Base-by-base conservation (phyloP, 2,113 vertebrate species). In the Colinus virginianus region DNA sequence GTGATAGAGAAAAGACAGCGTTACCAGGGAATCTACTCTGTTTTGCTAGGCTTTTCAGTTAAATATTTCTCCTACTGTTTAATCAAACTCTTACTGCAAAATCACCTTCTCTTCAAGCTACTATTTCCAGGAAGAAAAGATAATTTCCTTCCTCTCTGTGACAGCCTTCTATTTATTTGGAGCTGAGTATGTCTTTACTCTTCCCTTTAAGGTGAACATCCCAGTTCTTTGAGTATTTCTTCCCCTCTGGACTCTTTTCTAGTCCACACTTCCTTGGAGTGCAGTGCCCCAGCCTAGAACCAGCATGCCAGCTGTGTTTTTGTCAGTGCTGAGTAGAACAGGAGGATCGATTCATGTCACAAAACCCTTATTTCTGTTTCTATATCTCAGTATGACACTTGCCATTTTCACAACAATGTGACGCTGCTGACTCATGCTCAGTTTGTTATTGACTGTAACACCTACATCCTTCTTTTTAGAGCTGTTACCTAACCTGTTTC, bases 401-500 rank as follows among this genome's bases (percentile, higher is more conserved):
- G 75, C 88, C 85, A 80, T 96, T 96, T 93, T 74, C 96, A 55
- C 88, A 91, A 55, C 64, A 49, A 34, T 84, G 82, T 93, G 93
- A 48, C 0, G 26, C 79, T 95, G 90, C 95, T 96, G 96, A 95
- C 90, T 96, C 93, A 96, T n/a, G 85, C 86, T 88, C 2, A 0
- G 56, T 94, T 95, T 95, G 88, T 90, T 85, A 56, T 61, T 93
- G 88, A 67, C 94, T 93, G 56, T 61, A 86, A 88, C 93, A 94
- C 92, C 92, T 88, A 88, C 96, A 51, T 67, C 64, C 82, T 26
- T 79, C 70, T 77, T 83, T 86, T 72, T 63, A 86, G 92, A 83
- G 69, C 90, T 96, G 79, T 95, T 96, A 94, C 88, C 93, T 96
- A 95, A 96, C 92, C 68, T 80, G 56, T 78, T 78, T 80, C 90